These are phyloP conservation scores for Microtus montanus DNA, from an alignment of 2,113 vertebrate species.

Conservation along the genomic window DNA sequence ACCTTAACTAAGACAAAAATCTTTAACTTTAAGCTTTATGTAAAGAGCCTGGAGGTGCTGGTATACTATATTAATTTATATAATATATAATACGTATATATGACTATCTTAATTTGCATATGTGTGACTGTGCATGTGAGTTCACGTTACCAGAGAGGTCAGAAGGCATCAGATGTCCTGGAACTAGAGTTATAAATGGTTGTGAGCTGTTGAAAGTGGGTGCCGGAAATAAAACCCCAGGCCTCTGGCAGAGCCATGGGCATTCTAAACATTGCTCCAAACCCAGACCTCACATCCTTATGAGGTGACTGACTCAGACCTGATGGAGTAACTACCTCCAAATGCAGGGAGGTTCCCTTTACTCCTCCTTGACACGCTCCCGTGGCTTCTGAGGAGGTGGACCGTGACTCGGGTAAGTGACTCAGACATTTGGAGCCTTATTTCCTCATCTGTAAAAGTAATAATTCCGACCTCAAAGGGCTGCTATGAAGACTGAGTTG, in stretches of 20 bases:
- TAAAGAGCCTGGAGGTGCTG: not conserved
- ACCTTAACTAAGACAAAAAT: not conserved
- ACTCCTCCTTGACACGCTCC: not conserved
- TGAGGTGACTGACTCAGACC: not conserved
- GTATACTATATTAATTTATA: not conserved
- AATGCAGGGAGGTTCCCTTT: not conserved
- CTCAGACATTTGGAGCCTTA: not conserved
- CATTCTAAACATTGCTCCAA: not conserved
- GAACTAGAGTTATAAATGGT: not conserved
- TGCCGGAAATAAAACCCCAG: not conserved
- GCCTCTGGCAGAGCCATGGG: not conserved
- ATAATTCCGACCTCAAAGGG: not conserved
- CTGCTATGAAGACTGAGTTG: not conserved
- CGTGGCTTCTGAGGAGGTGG: not conserved
- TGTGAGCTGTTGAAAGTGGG: not conserved
- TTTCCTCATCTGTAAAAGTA: not conserved
- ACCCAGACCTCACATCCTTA: not conserved
- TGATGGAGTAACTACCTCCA: not conserved
- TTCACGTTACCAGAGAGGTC: not conserved
- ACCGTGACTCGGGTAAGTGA: not conserved
- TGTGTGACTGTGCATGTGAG: not conserved
- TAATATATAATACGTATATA: not conserved
- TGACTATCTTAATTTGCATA: not conserved
- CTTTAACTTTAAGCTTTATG: not conserved
- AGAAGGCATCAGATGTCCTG: not conserved